Percentiles rank a stretch among this genome's conserved stretches.
Conservation (phyloP, 2,888 invertebrate species). For the Lucinisca nassula region DNA sequence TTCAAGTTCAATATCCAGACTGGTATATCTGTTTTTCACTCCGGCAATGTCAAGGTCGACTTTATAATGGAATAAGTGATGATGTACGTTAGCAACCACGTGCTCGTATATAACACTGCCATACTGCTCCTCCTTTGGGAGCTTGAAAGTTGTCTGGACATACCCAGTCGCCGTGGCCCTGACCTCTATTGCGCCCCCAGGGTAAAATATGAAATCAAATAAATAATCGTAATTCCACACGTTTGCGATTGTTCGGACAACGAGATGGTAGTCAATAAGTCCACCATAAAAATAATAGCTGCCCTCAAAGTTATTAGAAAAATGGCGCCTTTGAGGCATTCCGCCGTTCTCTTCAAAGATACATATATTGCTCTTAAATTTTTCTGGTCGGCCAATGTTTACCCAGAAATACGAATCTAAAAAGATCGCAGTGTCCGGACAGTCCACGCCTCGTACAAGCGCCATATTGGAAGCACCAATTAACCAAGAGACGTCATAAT, state of each 20-base stretch:
- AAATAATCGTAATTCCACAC: slow-evolving; percentile 83
- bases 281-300: slow-evolving; percentile 75
- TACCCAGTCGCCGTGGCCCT: slow-evolving; percentile 80
- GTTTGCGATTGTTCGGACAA: slow-evolving; percentile 77
- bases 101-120: slow-evolving; percentile 71
- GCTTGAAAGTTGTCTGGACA: slow-evolving; percentile 70
- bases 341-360: slow-evolving; percentile 81
- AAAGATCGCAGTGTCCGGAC: slow-evolving; percentile 81
- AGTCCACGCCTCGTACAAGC: slow-evolving; percentile 82
- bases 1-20: slow-evolving; percentile 63
- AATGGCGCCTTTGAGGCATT: slow-evolving; percentile 80
- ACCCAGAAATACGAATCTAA: slow-evolving; percentile 72
- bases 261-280: slow-evolving; percentile 73
- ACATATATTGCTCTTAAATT: slow-evolving; percentile 75
- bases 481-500: slow-evolving; percentile 76
- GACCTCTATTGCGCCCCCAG: slow-evolving; percentile 79
- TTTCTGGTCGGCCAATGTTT: slow-evolving; percentile 54
- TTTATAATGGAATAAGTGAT: slow-evolving; percentile 81
- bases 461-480: slow-evolving; percentile 76
- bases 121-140: slow-evolving; percentile 65
- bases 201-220: slow-evolving; percentile 82
- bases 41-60: slow-evolving; percentile 82
- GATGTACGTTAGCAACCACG: slow-evolving; percentile 77
- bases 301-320: slow-evolving; percentile 64
- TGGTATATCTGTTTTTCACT: slow-evolving; percentile 72